A percentile compares a stretch with the other conserved stretches of the same genome.
phyloP scores from a whole-genome alignment of 2,113 vertebrate genomes.

The Xenopus borealis region DNA sequence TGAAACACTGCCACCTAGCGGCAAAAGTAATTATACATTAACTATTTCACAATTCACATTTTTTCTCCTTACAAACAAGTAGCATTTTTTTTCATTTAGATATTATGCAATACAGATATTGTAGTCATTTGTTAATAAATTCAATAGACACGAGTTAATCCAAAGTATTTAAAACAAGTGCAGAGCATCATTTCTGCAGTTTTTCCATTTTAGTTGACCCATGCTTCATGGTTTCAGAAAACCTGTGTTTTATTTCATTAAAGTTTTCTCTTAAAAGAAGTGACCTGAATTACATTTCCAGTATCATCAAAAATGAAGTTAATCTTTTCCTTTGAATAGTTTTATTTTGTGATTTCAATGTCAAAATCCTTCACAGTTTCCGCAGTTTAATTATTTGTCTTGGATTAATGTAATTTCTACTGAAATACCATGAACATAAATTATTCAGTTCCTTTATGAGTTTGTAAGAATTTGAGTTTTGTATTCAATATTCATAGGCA shows the following conservation, averaged over 20 bases:
- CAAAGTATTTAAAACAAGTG: too few relatives aligned
- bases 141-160: too few relatives aligned
- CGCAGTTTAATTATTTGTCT: conserved; percentile 42
- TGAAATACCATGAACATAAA: conserved; percentile 29
- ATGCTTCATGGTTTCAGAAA: background rate
- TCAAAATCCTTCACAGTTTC: conserved; percentile 30
- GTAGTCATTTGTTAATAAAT: too few relatives aligned
- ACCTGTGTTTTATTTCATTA: background rate
- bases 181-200: background rate
- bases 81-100: too few relatives aligned
- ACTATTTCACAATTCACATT: too few relatives aligned
- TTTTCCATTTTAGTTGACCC: background rate
- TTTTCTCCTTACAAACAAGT: too few relatives aligned
- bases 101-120: too few relatives aligned
- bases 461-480: conserved; percentile 11
- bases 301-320: conserved; percentile 29
- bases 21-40: too few relatives aligned
- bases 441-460: conserved; percentile 25
- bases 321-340: conserved; percentile 26
- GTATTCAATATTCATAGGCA: conserved; percentile 2
- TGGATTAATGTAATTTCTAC: conserved; percentile 37
- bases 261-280: background rate
- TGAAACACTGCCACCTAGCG: too few relatives aligned
- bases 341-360: conserved; percentile 35
- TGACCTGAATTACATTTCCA: background rate